Evolutionary conservation across 2,113 vertebrate genomes (phyloP).

Genomic region (Sorex araneus): DNA sequence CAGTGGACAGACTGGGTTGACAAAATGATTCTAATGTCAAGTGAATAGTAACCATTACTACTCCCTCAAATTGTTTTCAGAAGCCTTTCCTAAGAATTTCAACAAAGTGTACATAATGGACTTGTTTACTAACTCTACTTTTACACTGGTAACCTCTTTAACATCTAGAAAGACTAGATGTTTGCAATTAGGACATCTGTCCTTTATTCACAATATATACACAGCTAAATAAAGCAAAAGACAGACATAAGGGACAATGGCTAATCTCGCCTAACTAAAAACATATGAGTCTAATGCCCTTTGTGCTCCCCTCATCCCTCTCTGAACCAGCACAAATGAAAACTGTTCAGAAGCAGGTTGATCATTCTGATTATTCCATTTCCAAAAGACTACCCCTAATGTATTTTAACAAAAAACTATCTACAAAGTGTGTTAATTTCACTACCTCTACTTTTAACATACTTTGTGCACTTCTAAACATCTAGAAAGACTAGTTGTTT

Average conservation of each 20-base stretch:
- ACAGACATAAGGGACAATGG: not conserved
- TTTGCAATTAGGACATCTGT: not conserved
- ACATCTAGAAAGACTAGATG: slow-evolving; percentile 19
- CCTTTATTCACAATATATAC: slow-evolving; percentile 43
- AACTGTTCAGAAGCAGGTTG: not conserved
- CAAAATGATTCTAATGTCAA: not conserved
- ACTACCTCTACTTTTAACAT: slow-evolving; percentile 70
- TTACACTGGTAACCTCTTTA: slow-evolving; percentile 48
- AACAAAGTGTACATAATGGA: not conserved
- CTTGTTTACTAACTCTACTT: slow-evolving; percentile 41
- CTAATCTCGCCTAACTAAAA: not conserved
- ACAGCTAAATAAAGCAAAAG: slow-evolving; percentile 49
- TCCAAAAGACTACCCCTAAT: slow-evolving; percentile 13
- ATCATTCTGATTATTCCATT: not conserved
- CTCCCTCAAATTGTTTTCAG: not conserved
- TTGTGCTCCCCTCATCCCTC: not conserved
- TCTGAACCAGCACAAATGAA: not conserved
- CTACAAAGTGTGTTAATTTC: slow-evolving; percentile 58
- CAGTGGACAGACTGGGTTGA: not conserved
- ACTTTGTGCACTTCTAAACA: slow-evolving; percentile 69
- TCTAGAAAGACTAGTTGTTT: slow-evolving; percentile 76
- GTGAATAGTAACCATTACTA: slow-evolving; percentile 14
- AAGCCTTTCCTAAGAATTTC: slow-evolving; percentile 23
- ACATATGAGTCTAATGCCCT: not conserved
- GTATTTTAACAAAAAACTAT: slow-evolving; percentile 53